A percentile compares a stretch with the other conserved stretches of the same genome.
These are phyloP conservation scores for Pelobates cultripes DNA, from an alignment of 2,797 vertebrate genomes.

Conservation along the genomic window DNA sequence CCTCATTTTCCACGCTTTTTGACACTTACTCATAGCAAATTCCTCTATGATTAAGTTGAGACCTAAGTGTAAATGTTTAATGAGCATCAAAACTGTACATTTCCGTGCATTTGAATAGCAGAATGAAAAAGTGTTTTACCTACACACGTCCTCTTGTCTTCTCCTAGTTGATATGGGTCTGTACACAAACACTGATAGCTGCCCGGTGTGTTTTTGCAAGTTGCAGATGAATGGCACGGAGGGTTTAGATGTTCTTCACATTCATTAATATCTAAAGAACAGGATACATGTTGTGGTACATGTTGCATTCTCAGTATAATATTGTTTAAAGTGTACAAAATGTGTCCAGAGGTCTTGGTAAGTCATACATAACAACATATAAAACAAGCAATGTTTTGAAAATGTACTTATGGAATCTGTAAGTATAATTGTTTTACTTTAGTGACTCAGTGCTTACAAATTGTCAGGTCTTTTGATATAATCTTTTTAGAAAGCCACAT, in stretches of 20 bases:
- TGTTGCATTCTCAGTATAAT: too few relatives aligned
- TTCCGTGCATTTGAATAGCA: constrained; percentile 29
- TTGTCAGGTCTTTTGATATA: too few relatives aligned
- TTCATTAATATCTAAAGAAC: constrained; percentile 71
- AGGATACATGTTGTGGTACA: not conserved
- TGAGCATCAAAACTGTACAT: not conserved
- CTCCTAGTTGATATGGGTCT: constrained; percentile 59
- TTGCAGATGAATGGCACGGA: constrained; percentile 66
- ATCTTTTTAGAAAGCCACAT: too few relatives aligned
- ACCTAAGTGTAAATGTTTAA: constrained; percentile 25
- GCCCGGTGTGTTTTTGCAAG: constrained; percentile 71
- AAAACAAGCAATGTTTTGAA: too few relatives aligned
- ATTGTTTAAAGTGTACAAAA: too few relatives aligned
- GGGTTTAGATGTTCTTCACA: constrained; percentile 63
- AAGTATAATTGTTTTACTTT: too few relatives aligned
- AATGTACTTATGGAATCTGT: too few relatives aligned
- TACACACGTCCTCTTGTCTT: constrained; percentile 64
- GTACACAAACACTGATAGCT: constrained; percentile 67
- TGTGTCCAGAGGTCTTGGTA: too few relatives aligned
- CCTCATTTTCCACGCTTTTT: constrained; percentile 19
- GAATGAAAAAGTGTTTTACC: constrained; percentile 57
- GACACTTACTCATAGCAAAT: constrained; percentile 42
- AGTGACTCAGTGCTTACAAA: too few relatives aligned
- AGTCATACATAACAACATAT: too few relatives aligned
- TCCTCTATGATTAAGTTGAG: constrained; percentile 34